Evolutionary conservation across 1,140 invertebrate species (phyloP), one percentile per base, ranked within the genome.

Genomic region (Asobara japonica): DNA sequence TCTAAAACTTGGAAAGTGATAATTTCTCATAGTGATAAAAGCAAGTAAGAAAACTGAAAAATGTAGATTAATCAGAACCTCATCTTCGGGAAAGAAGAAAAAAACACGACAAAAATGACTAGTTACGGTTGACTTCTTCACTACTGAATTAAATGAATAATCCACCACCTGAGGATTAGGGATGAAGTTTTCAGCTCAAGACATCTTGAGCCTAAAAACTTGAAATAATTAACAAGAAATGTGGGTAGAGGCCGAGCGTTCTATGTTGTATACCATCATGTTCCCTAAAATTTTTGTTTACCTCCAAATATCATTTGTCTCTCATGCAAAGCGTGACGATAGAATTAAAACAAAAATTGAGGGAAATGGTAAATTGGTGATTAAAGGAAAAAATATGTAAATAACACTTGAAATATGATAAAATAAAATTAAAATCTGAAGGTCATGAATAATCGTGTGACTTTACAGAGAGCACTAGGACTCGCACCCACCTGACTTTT

Each of bases 401-500:
- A 30, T 71, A n/a, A 74, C 51, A 76, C 73, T 62, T 60, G 33
- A 38, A 72, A 73, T 41, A 62, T n/a, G 77, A 73, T 74, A 72
- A 73, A 30, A 56, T 3, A 31, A 62, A 62, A 62, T 62, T 74
- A 77, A 74, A 29, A 73, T 71, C 45, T 74, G 68, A 78, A 78
- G 76, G 77, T 77, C 71, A 80, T 77, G 72, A 80, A 77, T 67
- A 27, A 18, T 61, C 31, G 74, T 76, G 73, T 74, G 77, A 78
- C 75, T 77, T 79, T 68, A 69, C 56, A 82, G 77, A 83, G 79
- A 79, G 69, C 71, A 36, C 65, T 80, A 83, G 83, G 82, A 85
- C 78, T 82, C 75, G 80, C 83, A 89, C 88, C 89, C 89, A 90
- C 89, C 89, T 90, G 89, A 87, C 89, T 90, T 83, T 89, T 90